Evolutionary conservation across 1,140 invertebrate species (phyloP).

Genomic region (Lepidotrigona ventralis): DNA sequence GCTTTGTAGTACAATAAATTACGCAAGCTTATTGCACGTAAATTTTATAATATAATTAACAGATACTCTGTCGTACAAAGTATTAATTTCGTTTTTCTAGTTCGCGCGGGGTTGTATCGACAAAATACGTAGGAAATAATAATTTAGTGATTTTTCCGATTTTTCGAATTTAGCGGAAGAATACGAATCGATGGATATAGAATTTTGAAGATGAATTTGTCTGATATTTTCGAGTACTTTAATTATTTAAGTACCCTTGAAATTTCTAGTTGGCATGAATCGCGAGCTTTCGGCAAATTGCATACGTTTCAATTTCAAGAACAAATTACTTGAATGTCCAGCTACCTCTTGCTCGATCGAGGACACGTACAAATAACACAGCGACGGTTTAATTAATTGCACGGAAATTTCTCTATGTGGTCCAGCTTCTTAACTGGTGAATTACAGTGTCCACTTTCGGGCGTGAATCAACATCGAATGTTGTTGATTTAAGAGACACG

Average conservation of each 20-base stretch:
- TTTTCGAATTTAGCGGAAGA: neutral
- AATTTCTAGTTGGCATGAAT: neutral
- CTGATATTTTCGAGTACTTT: neutral
- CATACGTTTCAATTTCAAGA: neutral
- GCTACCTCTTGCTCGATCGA: neutral
- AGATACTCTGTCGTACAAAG: too few relatives aligned
- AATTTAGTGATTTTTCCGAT: too few relatives aligned
- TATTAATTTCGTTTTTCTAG: too few relatives aligned
- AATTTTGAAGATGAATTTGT: neutral
- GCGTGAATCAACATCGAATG: constrained; percentile 18
- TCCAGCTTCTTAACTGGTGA: constrained; percentile 16
- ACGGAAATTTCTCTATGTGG: constrained; percentile 16
- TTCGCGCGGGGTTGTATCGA: too few relatives aligned
- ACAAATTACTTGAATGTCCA: neutral
- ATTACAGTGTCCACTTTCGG: constrained; percentile 21
- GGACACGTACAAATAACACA: constrained; percentile 15
- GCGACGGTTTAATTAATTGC: constrained; percentile 34
- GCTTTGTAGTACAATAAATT: too few relatives aligned
- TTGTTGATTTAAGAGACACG: constrained; percentile 24
- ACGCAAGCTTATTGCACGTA: too few relatives aligned
- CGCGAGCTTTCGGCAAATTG: neutral
- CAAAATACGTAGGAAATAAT: too few relatives aligned
- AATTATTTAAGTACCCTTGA: constrained; percentile 10
- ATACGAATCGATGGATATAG: neutral
- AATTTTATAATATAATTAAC: too few relatives aligned